Base-by-base conservation (phyloP, 2,113 vertebrate genomes). In the Capreolus pygargus region DNA sequence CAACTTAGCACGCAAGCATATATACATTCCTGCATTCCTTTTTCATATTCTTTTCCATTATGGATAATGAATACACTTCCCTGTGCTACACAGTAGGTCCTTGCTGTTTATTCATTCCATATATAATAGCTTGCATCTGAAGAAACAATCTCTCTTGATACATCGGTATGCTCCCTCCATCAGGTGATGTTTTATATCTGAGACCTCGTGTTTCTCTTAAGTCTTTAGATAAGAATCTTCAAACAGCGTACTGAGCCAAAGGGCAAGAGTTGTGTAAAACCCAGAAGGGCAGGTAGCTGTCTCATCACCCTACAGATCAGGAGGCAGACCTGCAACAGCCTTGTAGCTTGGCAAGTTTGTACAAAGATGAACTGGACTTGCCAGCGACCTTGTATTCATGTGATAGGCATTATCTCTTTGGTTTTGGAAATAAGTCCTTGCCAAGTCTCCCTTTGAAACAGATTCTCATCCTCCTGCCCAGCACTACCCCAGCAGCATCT, bases 261-360 rank as follows among this genome's bases (percentile, higher is more conserved):
- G 30, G 55, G 39, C 33, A 2, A 4, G 74, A 21, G 28, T 9
- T 47, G 45, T 61, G 57, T 76, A 50, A 52, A 92, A 58, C 7
- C 11, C 17, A 28, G 57, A 36, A 33, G 36, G 17, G 1, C 16
- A 70, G 81, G 30, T 15, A 7, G 30, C 28, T 76, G 57, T n/a
- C n/a, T 33, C 1, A 19, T 33, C 27, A 3, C n/a, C 9, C 21
- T 19, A 1, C 16, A 12, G 36, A n/a, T 12, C 50, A n/a, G 23
- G 81, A 58, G 54, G 47, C 30, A 0, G 17, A 28, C 15, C 52
- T 55, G 7, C 3, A 13, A 3, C 4, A 9, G 30, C 2, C 1
- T 33, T 16, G 7, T 16, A 11, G 27, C 8, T 16, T 21, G 1
- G 81, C 52, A 16, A n/a, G 52, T 91, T 13, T 5, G 3, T 50